phyloP scores from a whole-genome alignment of 2,888 invertebrate genomes.

The Yponomeuta sedellus region DNA sequence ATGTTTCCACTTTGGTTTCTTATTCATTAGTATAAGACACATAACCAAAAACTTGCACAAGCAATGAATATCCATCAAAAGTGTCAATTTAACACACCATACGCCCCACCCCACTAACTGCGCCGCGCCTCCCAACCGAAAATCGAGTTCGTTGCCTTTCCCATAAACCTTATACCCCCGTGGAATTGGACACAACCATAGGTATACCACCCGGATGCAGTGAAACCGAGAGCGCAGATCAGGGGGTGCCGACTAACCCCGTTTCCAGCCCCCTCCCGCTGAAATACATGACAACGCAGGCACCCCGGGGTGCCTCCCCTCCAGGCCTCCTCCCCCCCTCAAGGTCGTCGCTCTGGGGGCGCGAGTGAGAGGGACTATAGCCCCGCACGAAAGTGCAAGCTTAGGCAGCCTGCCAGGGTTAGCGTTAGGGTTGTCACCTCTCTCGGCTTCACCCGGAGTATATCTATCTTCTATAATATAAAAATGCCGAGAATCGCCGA shows the following conservation, averaged over 20 bases:
- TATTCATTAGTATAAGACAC: neutral
- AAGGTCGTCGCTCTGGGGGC: conserved; percentile 59
- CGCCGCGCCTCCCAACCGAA: neutral
- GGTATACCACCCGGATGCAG: conserved; percentile 57
- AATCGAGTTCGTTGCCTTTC: conserved; percentile 14
- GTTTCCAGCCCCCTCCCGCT: conserved; percentile 44
- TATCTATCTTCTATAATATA: no score
- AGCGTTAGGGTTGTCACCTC: neutral
- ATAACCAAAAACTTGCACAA: neutral
- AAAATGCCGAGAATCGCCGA: no score
- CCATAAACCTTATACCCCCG: conserved; percentile 1
- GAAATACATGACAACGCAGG: conserved; percentile 46
- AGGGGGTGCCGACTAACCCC: conserved; percentile 56
- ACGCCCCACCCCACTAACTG: neutral
- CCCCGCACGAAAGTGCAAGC: conserved; percentile 65
- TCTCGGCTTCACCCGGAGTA: no score
- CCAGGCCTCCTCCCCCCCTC: conserved; percentile 39
- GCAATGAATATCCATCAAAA: neutral
- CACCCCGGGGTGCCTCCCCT: conserved; percentile 22
- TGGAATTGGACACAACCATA: neutral
- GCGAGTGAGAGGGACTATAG: conserved; percentile 44
- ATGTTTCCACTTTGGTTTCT: no score
- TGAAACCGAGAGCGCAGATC: conserved; percentile 53
- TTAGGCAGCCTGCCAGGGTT: conserved; percentile 1
- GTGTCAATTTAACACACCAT: neutral